Conservation (phyloP, 2,888 invertebrate genomes). For the Agrotis exclamationis region DNA sequence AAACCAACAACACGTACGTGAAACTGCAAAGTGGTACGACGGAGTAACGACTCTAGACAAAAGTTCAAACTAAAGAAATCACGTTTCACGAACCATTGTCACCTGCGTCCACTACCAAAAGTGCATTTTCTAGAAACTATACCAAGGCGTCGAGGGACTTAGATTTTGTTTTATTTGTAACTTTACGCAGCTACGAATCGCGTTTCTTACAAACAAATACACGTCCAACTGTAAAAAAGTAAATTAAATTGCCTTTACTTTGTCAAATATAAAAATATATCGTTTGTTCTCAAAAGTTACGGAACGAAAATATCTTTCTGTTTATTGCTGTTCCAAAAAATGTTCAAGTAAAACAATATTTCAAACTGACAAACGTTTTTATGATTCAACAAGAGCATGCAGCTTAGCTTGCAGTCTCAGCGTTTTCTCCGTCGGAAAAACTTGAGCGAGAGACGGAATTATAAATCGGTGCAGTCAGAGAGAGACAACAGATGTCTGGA, state of each 20-base stretch:
- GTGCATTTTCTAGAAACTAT: constrained; percentile 70
- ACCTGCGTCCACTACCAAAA: constrained; percentile 75
- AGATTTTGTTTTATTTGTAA: constrained; percentile 52
- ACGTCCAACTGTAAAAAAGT: constrained; percentile 45
- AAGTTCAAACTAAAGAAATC: constrained; percentile 74
- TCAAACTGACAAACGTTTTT: constrained; percentile 63
- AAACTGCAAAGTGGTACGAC: constrained; percentile 68
- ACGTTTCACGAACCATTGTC: constrained; percentile 71
- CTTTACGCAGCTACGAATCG: constrained; percentile 41
- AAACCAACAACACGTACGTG: constrained; percentile 55
- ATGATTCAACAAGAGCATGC: constrained; percentile 55
- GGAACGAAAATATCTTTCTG: constrained; percentile 43
- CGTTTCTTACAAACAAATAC: constrained; percentile 62
- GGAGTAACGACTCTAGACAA: constrained; percentile 56
- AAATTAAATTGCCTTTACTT: constrained; percentile 57
- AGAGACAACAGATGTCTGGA: constrained; percentile 74
- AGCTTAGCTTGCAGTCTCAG: constrained; percentile 57
- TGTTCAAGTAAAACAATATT: constrained; percentile 45
- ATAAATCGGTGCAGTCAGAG: constrained; percentile 65
- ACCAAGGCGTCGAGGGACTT: constrained; percentile 44
- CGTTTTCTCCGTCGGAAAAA: constrained; percentile 62
- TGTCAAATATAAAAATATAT: constrained; percentile 41
- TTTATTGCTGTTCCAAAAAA: constrained; percentile 61
- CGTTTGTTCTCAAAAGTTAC: constrained; percentile 30
- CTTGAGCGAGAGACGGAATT: constrained; percentile 63